A percentile compares a stretch with the other conserved stretches of the same genome.
Conservation (phyloP, 92 coral and sea anemone genomes). For the Muricea muricata region DNA sequence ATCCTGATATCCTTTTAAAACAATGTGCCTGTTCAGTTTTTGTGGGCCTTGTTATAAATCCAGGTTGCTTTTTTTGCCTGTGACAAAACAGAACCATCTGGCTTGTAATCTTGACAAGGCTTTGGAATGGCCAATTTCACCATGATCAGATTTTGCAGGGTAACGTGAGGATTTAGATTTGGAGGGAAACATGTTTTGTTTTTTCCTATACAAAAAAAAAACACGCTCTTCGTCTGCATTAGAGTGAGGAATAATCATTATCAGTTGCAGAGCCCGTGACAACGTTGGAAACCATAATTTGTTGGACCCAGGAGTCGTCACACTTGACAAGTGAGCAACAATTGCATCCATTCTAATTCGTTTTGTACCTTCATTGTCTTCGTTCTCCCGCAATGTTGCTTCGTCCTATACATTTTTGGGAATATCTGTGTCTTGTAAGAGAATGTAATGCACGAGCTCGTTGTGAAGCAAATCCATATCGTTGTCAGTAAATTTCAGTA, state of each 20-base stretch:
- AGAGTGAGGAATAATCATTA: background rate
- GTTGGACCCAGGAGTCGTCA: background rate
- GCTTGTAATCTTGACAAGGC: background rate
- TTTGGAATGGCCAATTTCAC: background rate
- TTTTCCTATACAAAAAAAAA: background rate
- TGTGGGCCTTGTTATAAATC: background rate
- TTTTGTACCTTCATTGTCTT: background rate
- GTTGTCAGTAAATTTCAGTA: background rate
- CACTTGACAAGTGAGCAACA: background rate
- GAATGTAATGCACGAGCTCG: background rate
- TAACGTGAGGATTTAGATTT: background rate
- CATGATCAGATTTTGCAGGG: background rate
- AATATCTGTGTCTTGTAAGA: background rate
- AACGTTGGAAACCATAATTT: background rate
- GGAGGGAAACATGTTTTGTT: conserved; percentile 16
- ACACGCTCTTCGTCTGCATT: background rate
- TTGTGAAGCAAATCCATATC: background rate
- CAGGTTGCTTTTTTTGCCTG: conserved; percentile 6
- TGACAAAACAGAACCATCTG: background rate
- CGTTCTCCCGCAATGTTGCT: background rate
- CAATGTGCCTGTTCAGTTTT: background rate
- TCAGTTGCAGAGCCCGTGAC: background rate
- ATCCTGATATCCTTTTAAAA: no score
- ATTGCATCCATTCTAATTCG: conserved; percentile 9
- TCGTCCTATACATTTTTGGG: background rate